Percentiles rank a stretch among this genome's conserved stretches.
These are phyloP conservation scores for Brachionus calyciflorus DNA, from an alignment of 1,140 invertebrate genomes.

Conservation along the genomic window DNA sequence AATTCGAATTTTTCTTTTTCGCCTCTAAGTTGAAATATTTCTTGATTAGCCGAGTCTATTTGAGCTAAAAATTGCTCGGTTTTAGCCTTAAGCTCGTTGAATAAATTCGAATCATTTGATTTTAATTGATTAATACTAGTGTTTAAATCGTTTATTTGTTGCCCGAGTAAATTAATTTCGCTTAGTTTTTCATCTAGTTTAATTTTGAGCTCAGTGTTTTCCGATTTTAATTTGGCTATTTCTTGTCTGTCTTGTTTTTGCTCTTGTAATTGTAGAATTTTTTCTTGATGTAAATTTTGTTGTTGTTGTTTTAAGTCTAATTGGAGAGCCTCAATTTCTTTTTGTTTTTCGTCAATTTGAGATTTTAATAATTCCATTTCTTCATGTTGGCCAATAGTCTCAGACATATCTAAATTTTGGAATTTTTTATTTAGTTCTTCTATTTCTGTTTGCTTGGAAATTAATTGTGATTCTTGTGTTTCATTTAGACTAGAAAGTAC, in stretches of 20 bases:
- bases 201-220: slow-evolving; percentile 3
- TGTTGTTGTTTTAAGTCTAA: slow-evolving; percentile 27
- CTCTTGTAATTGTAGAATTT: slow-evolving; percentile 6
- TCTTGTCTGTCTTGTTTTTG: slow-evolving; percentile 20
- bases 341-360: slow-evolving; percentile 2
- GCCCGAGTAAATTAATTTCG: not conserved
- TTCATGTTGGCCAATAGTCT: not conserved
- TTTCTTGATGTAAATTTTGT: slow-evolving; percentile 24
- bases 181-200: slow-evolving; percentile 28
- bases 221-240: not conserved
- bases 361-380: not conserved
- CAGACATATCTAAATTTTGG: not conserved
- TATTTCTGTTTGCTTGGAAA: not conserved
- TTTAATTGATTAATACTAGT: not conserved
- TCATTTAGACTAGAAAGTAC: not conserved
- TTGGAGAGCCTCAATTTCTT: not conserved
- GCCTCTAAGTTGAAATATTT: not conserved
- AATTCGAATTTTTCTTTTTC: slow-evolving; percentile 43
- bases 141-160: slow-evolving; percentile 9
- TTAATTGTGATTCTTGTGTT: not conserved
- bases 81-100: slow-evolving; percentile 22
- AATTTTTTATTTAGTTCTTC: not conserved
- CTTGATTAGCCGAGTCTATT: slow-evolving; percentile 32
- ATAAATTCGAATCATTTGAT: slow-evolving; percentile 12
- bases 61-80: slow-evolving; percentile 16